Conservation (phyloP, 1,140 invertebrate genomes). For the Drosophila nigromelanica region DNA sequence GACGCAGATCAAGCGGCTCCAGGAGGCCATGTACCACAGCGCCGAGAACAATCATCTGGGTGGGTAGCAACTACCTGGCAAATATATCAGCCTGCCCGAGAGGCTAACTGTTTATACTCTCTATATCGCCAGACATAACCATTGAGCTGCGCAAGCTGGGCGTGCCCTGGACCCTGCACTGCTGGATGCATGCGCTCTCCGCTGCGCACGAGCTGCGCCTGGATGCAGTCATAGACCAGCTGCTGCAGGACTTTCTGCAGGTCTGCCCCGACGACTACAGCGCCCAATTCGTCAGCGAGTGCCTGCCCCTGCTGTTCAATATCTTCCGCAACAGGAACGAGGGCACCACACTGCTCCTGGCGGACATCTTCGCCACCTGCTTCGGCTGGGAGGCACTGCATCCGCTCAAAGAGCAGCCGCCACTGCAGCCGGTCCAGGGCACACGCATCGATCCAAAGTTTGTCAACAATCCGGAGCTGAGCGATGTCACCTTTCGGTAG, state of each 20-base stretch:
- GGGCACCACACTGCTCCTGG: constrained; percentile 92
- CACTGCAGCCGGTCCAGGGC: constrained; percentile 87
- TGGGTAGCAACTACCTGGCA: constrained; percentile 70
- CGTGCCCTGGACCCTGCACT: constrained; percentile 94
- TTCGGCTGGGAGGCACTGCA: constrained; percentile 94
- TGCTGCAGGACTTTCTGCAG: constrained; percentile 95
- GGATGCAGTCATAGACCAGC: constrained; percentile 94
- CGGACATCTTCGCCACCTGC: constrained; percentile 95
- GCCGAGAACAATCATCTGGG: constrained; percentile 95
- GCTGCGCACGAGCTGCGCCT: constrained; percentile 92
- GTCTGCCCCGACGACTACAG: constrained; percentile 94
- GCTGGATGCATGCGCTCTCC: constrained; percentile 95
- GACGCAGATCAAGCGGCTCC: constrained; percentile 91
- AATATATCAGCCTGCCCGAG: not conserved
- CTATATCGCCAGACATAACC: constrained; percentile 88
- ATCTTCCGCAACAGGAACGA: constrained; percentile 97
- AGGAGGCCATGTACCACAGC: constrained; percentile 96
- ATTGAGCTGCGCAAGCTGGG: constrained; percentile 92
- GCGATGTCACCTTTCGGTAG: constrained; percentile 93
- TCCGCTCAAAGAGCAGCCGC: constrained; percentile 89
- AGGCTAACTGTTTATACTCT: not conserved
- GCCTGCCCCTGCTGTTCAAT: constrained; percentile 93
- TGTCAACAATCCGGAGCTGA: constrained; percentile 95
- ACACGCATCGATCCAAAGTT: constrained; percentile 95
- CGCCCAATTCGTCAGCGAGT: constrained; percentile 94